Conservation (phyloP, 2,113 vertebrate genomes). For the Pungitius pungitius region DNA sequence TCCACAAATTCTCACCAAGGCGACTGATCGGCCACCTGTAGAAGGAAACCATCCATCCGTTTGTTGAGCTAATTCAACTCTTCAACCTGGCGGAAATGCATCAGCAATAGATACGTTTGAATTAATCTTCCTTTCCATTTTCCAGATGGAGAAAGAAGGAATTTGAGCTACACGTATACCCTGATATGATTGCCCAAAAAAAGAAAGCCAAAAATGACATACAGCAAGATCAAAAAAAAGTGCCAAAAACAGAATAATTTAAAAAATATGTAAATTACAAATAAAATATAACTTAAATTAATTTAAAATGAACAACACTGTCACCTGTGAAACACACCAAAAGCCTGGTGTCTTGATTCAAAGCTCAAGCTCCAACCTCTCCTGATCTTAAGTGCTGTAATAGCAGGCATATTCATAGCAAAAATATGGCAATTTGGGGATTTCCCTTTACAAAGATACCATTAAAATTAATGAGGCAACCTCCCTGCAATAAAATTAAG, state of each 20-base stretch:
- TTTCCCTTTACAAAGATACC: conserved; percentile 50
- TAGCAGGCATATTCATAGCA: conserved; percentile 37
- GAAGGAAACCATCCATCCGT: not conserved
- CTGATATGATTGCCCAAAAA: conserved; percentile 70
- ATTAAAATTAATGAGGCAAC: conserved; percentile 30
- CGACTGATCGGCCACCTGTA: conserved; percentile 45
- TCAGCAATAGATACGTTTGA: not conserved
- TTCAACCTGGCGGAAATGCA: not conserved
- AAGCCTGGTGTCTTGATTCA: conserved; percentile 17
- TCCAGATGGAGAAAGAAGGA: not conserved
- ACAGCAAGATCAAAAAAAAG: conserved; percentile 70
- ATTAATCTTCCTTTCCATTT: conserved; percentile 6
- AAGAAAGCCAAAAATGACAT: conserved; percentile 22
- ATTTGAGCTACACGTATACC: conserved; percentile 32
- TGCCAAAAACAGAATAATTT: conserved; percentile 69
- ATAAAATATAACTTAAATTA: conserved; percentile 71
- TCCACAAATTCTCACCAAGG: conserved; percentile 42
- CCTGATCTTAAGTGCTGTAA: conserved; percentile 67
- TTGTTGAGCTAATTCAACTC: not conserved
- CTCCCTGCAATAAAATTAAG: conserved; percentile 36
- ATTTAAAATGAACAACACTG: conserved; percentile 45
- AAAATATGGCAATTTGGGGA: conserved; percentile 43
- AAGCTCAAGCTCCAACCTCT: not conserved
- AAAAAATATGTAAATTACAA: conserved; percentile 71
- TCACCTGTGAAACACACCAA: conserved; percentile 33